Conservation (phyloP, 2,888 invertebrate genomes). For the Adineta ricciae region DNA sequence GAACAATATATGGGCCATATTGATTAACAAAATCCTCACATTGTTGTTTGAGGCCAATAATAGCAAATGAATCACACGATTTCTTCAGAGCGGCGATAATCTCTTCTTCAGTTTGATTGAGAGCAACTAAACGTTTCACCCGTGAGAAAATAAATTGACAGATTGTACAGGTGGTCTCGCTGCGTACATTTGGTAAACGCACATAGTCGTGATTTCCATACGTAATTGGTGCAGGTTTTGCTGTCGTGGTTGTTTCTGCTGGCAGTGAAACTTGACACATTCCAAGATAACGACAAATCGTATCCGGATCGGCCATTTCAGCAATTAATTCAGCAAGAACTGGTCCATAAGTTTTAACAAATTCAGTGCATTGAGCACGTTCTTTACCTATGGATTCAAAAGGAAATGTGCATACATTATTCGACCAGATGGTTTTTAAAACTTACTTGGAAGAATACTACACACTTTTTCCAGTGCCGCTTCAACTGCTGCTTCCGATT, state of each 20-base stretch:
- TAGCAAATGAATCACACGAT: not conserved
- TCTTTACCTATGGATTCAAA: not conserved
- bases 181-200: not conserved
- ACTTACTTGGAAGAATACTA: not conserved
- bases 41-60: not conserved
- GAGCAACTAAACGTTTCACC: not conserved
- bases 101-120: conserved; percentile 3
- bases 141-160: not conserved
- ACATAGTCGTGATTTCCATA: not conserved
- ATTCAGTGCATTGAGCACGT: not conserved
- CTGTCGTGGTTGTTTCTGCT: not conserved
- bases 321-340: conserved; percentile 6
- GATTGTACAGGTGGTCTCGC: not conserved
- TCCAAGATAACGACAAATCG: conserved; percentile 2
- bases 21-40: not conserved
- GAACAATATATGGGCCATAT: not conserved
- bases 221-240: not conserved
- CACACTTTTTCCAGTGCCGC: not conserved
- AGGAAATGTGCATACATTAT: not conserved
- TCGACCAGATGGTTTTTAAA: not conserved
- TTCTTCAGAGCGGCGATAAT: not conserved
- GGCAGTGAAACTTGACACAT: conserved; percentile 5
- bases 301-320: not conserved
- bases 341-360: conserved; percentile 10
- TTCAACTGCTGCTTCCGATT: not conserved